Conservation (phyloP, 2,797 vertebrate genomes). For the Falco biarmicus region DNA sequence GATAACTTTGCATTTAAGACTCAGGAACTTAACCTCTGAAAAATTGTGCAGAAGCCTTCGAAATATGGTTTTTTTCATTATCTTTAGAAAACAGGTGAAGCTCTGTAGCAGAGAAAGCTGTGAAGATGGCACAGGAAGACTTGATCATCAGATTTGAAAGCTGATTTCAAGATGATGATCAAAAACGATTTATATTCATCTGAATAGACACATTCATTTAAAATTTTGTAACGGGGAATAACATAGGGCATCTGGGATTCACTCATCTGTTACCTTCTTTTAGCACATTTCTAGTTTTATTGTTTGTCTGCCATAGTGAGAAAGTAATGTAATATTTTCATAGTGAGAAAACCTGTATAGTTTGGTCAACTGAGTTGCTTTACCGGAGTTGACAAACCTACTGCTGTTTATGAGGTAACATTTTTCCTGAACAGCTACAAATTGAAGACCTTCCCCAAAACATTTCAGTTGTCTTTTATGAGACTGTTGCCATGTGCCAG, state of each 20-base stretch:
- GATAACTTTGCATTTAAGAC: neutral
- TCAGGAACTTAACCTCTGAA: neutral
- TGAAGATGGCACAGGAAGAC: neutral
- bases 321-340: neutral
- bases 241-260: neutral
- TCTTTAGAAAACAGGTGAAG: neutral
- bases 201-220: neutral
- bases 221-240: neutral
- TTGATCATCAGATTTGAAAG: neutral
- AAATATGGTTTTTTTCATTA: neutral
- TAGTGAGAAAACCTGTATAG: neutral
- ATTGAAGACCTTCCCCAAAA: neutral
- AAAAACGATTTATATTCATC: neutral
- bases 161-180: neutral
- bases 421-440: neutral
- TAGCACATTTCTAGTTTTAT: neutral
- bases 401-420: neutral
- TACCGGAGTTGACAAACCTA: neutral
- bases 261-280: neutral
- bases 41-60: neutral
- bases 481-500: neutral
- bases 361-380: neutral
- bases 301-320: neutral
- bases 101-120: neutral
- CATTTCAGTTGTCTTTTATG: neutral